A percentile compares a stretch with the other conserved stretches of the same genome.
phyloP scores from a whole-genome alignment of 2,888 invertebrate species.

The Pseudococcus longispinus region DNA sequence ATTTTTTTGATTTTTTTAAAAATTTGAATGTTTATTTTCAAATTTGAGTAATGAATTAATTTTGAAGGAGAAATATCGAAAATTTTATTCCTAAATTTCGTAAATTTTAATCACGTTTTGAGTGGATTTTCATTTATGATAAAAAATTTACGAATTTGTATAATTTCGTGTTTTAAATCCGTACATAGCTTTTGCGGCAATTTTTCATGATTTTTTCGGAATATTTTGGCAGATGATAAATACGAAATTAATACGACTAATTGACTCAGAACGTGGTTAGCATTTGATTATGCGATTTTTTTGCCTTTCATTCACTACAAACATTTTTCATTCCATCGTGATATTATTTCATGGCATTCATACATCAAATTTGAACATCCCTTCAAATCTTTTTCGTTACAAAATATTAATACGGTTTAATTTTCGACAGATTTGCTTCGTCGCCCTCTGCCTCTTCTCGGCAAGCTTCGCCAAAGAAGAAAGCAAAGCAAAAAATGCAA shows the following conservation, averaged over 20 bases:
- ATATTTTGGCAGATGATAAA: no score
- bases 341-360: not conserved
- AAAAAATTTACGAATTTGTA: not conserved
- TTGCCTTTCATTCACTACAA: not conserved
- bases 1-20: not conserved
- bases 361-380: not conserved
- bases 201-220: no score
- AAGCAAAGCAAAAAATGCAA: slow-evolving; percentile 16
- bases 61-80: not conserved
- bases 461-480: not conserved
- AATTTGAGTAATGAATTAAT: not conserved
- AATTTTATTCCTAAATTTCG: not conserved
- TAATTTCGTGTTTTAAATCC: not conserved
- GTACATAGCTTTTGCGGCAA: not conserved
- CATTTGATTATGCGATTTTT: not conserved
- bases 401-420: not conserved
- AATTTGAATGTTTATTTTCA: not conserved
- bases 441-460: slow-evolving; percentile 26
- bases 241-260: no score
- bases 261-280: not conserved
- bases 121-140: not conserved
- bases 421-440: slow-evolving; percentile 39
- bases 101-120: not conserved
- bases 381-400: no score
- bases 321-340: not conserved